Evolutionary conservation across 2,113 vertebrate genomes (phyloP).

Genomic region (Ctenomys sociabilis): DNA sequence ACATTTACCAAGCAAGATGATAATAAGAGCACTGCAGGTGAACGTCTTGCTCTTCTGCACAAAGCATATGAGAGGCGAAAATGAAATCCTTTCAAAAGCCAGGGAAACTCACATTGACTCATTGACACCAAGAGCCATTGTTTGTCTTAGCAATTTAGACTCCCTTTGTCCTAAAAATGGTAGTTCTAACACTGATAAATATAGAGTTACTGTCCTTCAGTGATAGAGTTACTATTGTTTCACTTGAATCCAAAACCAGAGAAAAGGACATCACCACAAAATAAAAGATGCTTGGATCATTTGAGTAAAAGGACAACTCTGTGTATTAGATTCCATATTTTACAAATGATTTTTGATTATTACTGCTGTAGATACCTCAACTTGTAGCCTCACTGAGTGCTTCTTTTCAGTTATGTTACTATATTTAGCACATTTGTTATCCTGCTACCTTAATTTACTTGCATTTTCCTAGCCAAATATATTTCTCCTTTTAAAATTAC

Average conservation of each 20-base stretch:
- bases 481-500: conserved; percentile 33
- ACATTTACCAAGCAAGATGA: not conserved
- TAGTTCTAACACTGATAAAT: not conserved
- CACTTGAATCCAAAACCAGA: not conserved
- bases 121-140: not conserved
- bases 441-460: not conserved
- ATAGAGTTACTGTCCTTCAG: not conserved
- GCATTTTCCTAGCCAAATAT: not conserved
- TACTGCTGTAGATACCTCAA: not conserved
- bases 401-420: not conserved
- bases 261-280: not conserved
- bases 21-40: fast-evolving
- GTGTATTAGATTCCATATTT: not conserved
- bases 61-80: not conserved
- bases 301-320: not conserved
- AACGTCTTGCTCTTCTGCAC: fast-evolving
- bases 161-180: not conserved
- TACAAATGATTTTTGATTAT: not conserved
- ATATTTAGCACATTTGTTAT: not conserved
- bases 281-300: not conserved
- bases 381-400: fast-evolving
- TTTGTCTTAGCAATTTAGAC: not conserved
- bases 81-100: not conserved
- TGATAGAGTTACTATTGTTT: not conserved
- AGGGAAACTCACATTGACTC: not conserved